Evolutionary conservation across 2,113 vertebrate genomes (phyloP), one percentile per base, ranked within the genome.

Genomic region (Gavia stellata): DNA sequence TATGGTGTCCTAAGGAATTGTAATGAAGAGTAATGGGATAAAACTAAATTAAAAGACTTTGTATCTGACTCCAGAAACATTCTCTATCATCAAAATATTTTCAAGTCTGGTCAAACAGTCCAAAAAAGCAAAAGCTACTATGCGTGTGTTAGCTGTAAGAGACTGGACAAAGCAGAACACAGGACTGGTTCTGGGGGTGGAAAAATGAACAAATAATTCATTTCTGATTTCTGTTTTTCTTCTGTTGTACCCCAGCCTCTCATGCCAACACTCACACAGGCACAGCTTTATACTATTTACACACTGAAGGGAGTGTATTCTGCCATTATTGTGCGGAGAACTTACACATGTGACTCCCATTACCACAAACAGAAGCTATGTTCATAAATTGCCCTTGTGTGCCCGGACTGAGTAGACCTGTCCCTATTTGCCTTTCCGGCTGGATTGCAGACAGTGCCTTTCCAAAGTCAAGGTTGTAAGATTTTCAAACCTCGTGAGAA

Each of bases 221-320:
- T 97, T 95, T 91, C 79, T 93, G 74, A 91, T 95, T 90, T 70
- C 52, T 97, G 71, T 23, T 97, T 96, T 86, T 53, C 71, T 92
- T 92, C 92, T 93, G 55, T 36, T 72, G 63, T 50, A 81, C 78
- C 50, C 83, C 83, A 55, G 87, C 33, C 33, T 70, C 71, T 44
- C 81, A 34, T 33, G 92, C 94, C 97, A 96, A 19, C 90, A 25
- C 58, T 86, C 38, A 24, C 94, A 96, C 94, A 97, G 97, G 82
- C 96, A 84, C 65, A 74, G 96, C 96, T 96, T 95, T 96, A 95
- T 97, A 20, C 88, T 73, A 1, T 74, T 73, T 50, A 36, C 94
- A 97, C 95, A 52, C 75, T 58, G 96, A 79, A 88, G 67, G 90
- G 95, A 94, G 97, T 55, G 94, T 92, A 59, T 92, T 84, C 61